These are phyloP conservation scores for Tapirus terrestris DNA, from an alignment of 2,113 vertebrate species.

Conservation along the genomic window DNA sequence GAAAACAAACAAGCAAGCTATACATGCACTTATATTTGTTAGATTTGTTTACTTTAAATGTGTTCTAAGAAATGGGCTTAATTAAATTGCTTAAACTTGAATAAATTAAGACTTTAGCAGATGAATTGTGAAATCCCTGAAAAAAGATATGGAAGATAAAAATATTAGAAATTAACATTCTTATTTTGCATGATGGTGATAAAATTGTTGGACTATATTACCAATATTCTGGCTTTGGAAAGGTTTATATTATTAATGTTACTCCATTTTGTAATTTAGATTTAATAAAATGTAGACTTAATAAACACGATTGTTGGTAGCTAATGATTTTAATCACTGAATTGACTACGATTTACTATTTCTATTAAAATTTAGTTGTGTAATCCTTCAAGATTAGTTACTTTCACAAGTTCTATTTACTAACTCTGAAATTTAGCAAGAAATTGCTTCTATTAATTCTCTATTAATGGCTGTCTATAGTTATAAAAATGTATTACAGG, in stretches of 20 bases:
- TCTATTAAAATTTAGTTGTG: conserved; percentile 6
- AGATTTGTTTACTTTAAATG: neutral
- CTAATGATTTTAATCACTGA: conserved; percentile 5
- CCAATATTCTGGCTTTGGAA: neutral
- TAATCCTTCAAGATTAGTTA: conserved; percentile 32
- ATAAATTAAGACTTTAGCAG: neutral
- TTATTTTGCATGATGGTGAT: neutral
- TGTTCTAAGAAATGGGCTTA: neutral
- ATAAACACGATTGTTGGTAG: neutral
- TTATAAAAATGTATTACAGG: neutral
- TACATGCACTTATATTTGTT: neutral
- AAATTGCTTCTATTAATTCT: conserved; percentile 46
- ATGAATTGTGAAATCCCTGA: neutral
- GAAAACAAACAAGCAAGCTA: neutral
- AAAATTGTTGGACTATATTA: neutral
- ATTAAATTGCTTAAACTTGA: neutral
- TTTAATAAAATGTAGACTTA: neutral
- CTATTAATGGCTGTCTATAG: neutral
- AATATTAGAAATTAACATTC: neutral
- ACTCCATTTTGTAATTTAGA: neutral
- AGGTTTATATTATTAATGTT: neutral
- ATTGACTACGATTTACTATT: neutral
- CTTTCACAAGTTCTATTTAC: neutral
- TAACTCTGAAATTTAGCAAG: conserved; percentile 45
- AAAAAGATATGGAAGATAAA: neutral